A percentile compares a stretch with the other conserved stretches of the same genome.
Evolutionary conservation across 2,113 vertebrate species (phyloP).

Genomic region (Chlorodrepanis virens): DNA sequence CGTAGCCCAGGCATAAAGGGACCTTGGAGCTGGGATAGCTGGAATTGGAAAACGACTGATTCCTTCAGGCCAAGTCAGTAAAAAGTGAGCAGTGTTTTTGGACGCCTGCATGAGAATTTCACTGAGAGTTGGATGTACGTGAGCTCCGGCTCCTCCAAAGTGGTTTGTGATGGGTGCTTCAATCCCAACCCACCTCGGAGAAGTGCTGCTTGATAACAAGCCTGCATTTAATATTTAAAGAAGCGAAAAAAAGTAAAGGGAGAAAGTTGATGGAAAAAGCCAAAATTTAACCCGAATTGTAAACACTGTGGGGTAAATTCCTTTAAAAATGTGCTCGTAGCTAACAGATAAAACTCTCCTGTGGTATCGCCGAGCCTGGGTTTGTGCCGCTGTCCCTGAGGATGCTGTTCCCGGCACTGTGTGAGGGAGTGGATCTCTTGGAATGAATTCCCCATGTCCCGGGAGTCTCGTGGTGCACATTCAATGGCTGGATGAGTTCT

Average conservation of each 20-base stretch:
- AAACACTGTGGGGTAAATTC: neutral
- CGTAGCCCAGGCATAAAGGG: neutral
- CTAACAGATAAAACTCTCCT: fast-evolving
- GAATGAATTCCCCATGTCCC: neutral
- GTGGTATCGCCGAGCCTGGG: fast-evolving
- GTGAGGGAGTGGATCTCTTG: neutral
- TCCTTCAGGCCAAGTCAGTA: neutral
- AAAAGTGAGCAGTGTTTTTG: neutral
- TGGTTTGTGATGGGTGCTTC: neutral
- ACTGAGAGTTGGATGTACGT: neutral
- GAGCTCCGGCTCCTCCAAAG: neutral
- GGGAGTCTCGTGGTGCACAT: neutral
- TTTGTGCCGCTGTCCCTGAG: neutral
- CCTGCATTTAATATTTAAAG: neutral
- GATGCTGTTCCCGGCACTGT: neutral
- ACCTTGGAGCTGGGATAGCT: neutral
- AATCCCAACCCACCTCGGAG: neutral
- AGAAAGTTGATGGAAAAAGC: neutral
- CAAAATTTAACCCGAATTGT: neutral
- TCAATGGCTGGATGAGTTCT: neutral
- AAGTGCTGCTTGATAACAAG: neutral
- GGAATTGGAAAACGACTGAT: neutral
- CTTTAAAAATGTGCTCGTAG: neutral
- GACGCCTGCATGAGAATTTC: neutral
- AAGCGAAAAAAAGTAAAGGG: neutral